Evolutionary conservation across 2,888 invertebrate genomes (phyloP).

Genomic region (Drosophila phalerata): DNA sequence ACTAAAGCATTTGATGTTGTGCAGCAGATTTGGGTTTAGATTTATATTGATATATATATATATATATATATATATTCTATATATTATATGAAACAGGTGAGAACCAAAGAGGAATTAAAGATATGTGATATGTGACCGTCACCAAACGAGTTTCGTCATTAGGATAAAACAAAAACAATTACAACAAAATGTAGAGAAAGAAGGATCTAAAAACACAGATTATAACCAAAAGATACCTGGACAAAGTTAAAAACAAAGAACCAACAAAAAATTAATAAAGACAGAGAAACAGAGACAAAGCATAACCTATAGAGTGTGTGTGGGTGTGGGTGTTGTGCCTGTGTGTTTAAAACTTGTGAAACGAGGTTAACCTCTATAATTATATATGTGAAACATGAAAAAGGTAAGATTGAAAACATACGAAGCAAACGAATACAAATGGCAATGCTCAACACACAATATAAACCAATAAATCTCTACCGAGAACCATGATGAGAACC

Average conservation of each 20-base stretch:
- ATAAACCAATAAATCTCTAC: constrained; percentile 33
- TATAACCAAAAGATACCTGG: constrained; percentile 30
- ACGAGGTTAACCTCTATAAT: constrained; percentile 10
- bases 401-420: constrained; percentile 41
- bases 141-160: constrained; percentile 55
- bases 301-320: constrained; percentile 39
- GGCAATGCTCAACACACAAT: constrained; percentile 63
- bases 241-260: constrained; percentile 39
- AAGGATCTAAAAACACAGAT: constrained; percentile 15
- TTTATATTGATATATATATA: too few species aligned
- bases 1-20: not conserved
- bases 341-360: constrained; percentile 4
- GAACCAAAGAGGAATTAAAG: constrained; percentile 52
- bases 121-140: constrained; percentile 62
- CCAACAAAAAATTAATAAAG: constrained; percentile 34
- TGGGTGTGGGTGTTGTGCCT: constrained; percentile 8
- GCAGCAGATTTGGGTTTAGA: constrained; percentile 15
- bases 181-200: constrained; percentile 4
- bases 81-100: constrained; percentile 37
- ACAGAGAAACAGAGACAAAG: constrained; percentile 40
- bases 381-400: constrained; percentile 8
- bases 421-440: constrained; percentile 51
- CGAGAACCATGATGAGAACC: not conserved
- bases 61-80: constrained; percentile 4
- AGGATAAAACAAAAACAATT: constrained; percentile 16